Percentiles rank a stretch among this genome's conserved stretches.
Conservation (phyloP, 92 coral and sea anemone genomes). For the Zoanthus sansibaricus region DNA sequence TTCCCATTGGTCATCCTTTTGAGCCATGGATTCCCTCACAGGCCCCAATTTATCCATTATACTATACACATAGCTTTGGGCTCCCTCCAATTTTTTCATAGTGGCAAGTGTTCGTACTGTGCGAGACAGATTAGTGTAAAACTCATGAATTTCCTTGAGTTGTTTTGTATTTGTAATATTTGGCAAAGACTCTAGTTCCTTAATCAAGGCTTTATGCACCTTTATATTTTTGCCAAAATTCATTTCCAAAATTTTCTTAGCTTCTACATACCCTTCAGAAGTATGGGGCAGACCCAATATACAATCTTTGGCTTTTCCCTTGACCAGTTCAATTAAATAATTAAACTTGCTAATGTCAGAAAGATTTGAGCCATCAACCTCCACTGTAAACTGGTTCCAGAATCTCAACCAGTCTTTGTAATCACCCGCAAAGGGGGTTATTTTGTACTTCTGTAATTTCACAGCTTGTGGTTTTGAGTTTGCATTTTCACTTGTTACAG, state of each 20-base stretch:
- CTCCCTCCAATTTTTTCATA: conserved; percentile 46
- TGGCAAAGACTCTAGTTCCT: conserved; percentile 7
- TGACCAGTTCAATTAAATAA: neutral
- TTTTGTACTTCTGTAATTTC: conserved; percentile 65
- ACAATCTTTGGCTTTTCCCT: neutral
- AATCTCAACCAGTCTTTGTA: conserved; percentile 67
- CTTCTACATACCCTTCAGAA: conserved; percentile 56
- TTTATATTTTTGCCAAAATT: conserved; percentile 65
- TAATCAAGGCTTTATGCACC: conserved; percentile 68
- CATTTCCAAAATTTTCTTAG: conserved; percentile 49
- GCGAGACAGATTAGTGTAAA: conserved; percentile 34
- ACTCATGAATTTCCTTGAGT: too few species aligned
- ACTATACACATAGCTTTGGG: conserved; percentile 49
- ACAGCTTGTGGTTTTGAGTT: conserved; percentile 34
- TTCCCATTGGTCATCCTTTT: conserved; percentile 71
- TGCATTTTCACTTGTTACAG: too few species aligned
- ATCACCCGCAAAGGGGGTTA: conserved; percentile 61
- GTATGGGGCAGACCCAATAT: conserved; percentile 68
- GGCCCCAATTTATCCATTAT: conserved; percentile 58
- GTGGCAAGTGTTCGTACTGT: conserved; percentile 65
- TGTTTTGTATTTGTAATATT: too few species aligned
- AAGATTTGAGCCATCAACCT: conserved; percentile 50
- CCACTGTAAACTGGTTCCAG: conserved; percentile 71
- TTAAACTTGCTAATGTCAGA: too few species aligned
- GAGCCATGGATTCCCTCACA: conserved; percentile 46